phyloP scores from a whole-genome alignment of 2,113 vertebrate genomes.

The Genyomyrus donnyi region DNA sequence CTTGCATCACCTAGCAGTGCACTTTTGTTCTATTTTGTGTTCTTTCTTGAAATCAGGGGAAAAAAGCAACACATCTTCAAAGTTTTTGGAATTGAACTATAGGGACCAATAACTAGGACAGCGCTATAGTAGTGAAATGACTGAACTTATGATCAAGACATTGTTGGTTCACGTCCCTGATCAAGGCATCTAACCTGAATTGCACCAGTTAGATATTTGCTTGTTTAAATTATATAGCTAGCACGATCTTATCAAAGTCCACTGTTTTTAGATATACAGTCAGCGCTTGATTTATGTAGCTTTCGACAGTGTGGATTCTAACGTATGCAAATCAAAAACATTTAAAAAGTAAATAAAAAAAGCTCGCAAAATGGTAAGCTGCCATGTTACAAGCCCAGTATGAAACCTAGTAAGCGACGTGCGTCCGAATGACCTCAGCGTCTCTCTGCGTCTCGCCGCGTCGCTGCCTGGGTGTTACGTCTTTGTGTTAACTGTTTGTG shows the following conservation, averaged over 20 bases:
- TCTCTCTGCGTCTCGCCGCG: not conserved
- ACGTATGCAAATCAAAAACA: not conserved
- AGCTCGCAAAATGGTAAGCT: not conserved
- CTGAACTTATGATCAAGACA: not conserved
- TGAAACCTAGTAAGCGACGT: not conserved
- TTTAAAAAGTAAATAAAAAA: not conserved
- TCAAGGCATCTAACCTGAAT: not conserved
- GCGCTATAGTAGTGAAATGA: not conserved
- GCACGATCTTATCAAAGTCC: not conserved
- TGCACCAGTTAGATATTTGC: not conserved
- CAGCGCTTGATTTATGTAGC: not conserved
- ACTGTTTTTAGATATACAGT: not conserved
- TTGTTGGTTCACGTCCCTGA: not conserved
- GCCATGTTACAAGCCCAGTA: not conserved
- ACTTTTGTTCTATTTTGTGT: not conserved
- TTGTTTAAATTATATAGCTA: not conserved
- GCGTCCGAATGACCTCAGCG: not conserved
- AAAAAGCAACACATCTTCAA: not conserved
- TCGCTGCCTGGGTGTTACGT: not conserved
- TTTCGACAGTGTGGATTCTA: not conserved
- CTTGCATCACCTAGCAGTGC: conserved; percentile 1
- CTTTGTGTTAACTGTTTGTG: not conserved
- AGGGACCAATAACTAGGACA: not conserved
- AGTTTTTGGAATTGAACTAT: not conserved
- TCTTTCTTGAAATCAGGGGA: not conserved